These are phyloP conservation scores for Phrynocephalus forsythii DNA, from an alignment of 2,797 vertebrate species.

Conservation along the genomic window DNA sequence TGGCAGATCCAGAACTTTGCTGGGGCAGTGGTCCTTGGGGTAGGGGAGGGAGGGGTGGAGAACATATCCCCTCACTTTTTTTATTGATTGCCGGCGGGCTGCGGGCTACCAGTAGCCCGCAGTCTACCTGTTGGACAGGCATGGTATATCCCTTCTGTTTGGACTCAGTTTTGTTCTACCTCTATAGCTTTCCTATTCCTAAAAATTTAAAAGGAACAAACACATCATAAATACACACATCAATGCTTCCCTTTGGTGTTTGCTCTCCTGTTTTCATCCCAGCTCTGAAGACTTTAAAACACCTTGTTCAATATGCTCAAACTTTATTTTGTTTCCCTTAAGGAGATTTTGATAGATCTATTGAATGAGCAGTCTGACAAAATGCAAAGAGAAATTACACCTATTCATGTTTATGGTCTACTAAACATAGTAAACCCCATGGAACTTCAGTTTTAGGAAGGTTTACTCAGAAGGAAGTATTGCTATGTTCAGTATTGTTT, in stretches of 20 bases:
- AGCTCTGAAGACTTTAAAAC: not conserved
- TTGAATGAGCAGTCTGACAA: conserved; percentile 14
- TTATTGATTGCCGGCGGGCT: no score
- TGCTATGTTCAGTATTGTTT: not conserved
- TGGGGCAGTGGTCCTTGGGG: no score
- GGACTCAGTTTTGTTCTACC: no score
- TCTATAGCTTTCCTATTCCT: no score
- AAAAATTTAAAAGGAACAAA: not conserved
- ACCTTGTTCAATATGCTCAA: not conserved
- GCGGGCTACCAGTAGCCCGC: no score
- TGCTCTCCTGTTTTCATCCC: not conserved
- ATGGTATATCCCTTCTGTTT: not conserved
- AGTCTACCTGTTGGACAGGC: no score
- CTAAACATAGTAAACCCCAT: not conserved
- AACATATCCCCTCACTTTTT: no score
- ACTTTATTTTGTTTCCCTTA: not conserved
- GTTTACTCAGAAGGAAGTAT: not conserved
- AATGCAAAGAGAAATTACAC: conserved; percentile 14
- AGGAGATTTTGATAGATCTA: not conserved
- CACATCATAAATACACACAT: not conserved
- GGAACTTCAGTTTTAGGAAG: not conserved
- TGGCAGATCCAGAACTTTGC: no score
- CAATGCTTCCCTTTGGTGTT: no score
- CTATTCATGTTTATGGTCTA: not conserved
- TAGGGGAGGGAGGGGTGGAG: no score